These are phyloP conservation scores for Embidobia sp. DNA, from an alignment of 2,888 invertebrate species.

Conservation along the genomic window DNA sequence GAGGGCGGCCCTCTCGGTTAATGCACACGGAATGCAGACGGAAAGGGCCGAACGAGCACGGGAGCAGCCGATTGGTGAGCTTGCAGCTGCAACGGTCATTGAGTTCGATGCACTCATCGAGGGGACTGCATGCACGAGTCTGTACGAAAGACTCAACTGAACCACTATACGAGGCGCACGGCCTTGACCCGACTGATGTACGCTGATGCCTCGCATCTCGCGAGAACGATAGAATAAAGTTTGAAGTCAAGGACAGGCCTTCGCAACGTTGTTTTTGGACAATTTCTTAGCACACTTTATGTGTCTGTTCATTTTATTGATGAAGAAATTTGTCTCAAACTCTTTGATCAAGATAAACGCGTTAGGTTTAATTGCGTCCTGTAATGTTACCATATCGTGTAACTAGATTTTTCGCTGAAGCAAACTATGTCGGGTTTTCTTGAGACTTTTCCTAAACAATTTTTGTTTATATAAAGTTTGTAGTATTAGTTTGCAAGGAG, in stretches of 20 bases:
- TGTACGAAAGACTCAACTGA: constrained; percentile 78
- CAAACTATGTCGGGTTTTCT: no score
- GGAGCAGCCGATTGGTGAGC: constrained; percentile 60
- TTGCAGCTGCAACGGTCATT: constrained; percentile 74
- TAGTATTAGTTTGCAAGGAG: no score
- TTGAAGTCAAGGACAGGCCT: constrained; percentile 37
- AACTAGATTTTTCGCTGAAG: no score
- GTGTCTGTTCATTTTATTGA: no score
- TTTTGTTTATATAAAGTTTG: no score
- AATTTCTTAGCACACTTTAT: no score
- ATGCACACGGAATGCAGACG: constrained; percentile 77
- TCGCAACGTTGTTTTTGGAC: background rate
- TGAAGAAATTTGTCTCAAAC: no score
- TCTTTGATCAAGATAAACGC: no score
- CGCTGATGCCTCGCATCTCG: constrained; percentile 77
- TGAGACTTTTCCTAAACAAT: no score
- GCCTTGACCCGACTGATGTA: constrained; percentile 79
- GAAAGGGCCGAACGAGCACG: constrained; percentile 69
- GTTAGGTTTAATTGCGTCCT: no score
- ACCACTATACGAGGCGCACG: constrained; percentile 74
- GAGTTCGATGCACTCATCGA: constrained; percentile 78
- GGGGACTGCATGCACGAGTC: constrained; percentile 72
- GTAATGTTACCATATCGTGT: no score
- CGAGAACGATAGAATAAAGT: constrained; percentile 48
- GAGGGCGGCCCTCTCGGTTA: constrained; percentile 76